Evolutionary conservation across 2,888 invertebrate species (phyloP), one percentile per base, ranked within the genome.

Genomic region (Drosophila helvetica): DNA sequence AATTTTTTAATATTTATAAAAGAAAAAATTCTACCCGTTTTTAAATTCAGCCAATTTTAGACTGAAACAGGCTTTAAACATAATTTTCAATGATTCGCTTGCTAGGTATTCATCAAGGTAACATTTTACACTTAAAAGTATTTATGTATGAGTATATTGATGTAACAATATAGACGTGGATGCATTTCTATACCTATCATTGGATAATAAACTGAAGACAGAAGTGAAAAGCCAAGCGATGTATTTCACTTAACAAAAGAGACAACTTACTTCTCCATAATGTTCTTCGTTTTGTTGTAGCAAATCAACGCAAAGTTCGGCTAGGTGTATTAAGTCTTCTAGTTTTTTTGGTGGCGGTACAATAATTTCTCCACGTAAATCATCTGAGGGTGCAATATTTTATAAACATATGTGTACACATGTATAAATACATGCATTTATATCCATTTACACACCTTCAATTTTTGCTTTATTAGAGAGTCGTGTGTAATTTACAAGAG

Each of bases 231-330:
- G 55, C 22, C 47, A 53, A 58, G 9, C 48, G 17, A 52, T 53
- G 22, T 42, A 30, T 2, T 38, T 48, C 18, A 51, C 43, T 50
- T 38, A 10, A 45, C 18, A 15, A 33, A 51, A 18, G 27, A 47
- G 19, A 22, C 53, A 27, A 72, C 93, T 93, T 94, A 99, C 99
- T 97, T 99, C 99, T 79, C 99, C 98, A 93, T 99, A 99, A 92
- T 99, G 99, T 93, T 99, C 99, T 93, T 99, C 99, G 92, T 99
- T 99, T 93, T 99, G 99, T 92, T 99, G 99, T 75, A 99, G 93
- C 46, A 99, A 94, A 92, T 99, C 99, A 59, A 99, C 99, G 93
- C 99, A 99, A 51, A 99, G 94, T 92, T 99, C 99, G 15, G 99
- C 98, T 80, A 99, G 94, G 91, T 98, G 98, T 89, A 99, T 98